Base-by-base conservation (phyloP, 2,888 invertebrate species). In the Sylvicola fuscatus region DNA sequence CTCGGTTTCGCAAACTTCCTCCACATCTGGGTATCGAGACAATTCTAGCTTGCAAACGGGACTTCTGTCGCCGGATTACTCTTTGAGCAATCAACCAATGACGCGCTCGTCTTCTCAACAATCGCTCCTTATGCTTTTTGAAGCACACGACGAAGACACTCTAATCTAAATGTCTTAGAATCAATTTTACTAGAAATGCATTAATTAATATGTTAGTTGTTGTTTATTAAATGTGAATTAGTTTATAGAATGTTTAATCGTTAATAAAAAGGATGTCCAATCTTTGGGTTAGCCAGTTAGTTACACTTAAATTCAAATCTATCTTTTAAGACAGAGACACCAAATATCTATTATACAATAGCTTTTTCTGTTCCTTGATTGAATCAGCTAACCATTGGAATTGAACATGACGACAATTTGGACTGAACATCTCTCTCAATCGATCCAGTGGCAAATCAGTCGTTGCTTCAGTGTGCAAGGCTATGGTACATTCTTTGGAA, bases 131-230 rank as follows among this genome's bases (percentile, higher is more conserved):
- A 70, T 81, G 62, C 70, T 74, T 35, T 76, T 79, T 47, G 83
- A 82, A 39, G 65, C 75, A n/a, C 71, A 80, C 47, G 84, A 86
- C 51, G 84, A 84, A 59, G 84, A 84, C 48, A 84, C 84, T 11
- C 65, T 84, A 36, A 78, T 84, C 45, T 21, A 21, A 6, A 21
- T 21, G 21, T 21, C 21, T 21, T 6, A 6, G 8, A 21, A 21
- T 21, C 21, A 21, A 21, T 6, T 6, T 21, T 21, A 21, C 8
- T 21, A 21, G 21, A 21, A 8, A 6, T 6, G 21, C 8, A 6
- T 4, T 21, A 6, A 21, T 8, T 21, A 6, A 8, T 21, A 6
- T 6, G 21, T 21, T 21, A 21, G 8, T 6, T 21, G 21, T 21
- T 21, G 21, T 21, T 21, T 21, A 21, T 21, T 21, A 21, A 21